Base-by-base conservation (phyloP, 2,797 vertebrate genomes). In the Trematomus bernacchii region DNA sequence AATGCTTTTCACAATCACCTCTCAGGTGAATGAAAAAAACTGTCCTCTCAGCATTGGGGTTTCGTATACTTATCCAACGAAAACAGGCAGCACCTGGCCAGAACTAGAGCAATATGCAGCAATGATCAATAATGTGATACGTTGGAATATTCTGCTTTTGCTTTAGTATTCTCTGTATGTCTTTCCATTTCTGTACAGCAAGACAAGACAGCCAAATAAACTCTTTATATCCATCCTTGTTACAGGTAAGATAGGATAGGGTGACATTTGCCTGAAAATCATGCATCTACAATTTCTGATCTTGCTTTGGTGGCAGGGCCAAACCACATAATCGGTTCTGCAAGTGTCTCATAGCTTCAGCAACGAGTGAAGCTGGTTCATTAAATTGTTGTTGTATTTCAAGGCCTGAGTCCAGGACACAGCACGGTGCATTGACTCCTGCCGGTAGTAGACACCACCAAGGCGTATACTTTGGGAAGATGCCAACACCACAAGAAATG, bases 401-500 rank as follows among this genome's bases (percentile, higher is more conserved):
- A 46, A 50, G 23, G 55, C 67, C 50, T 13, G 66, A 44, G 51
- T 84, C 80, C 85, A 70, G 60, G n/a, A 42, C 60, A 33, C 77
- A 46, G 77, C 53, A 21, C 1, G 66, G 71, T 50, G 66, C 6
- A 18, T 42, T 65, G 55, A 72, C 66, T 80, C 75, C 52, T 46
- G 67, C 62, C 48, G 53, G 85, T 50, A 43, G 80, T 51, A 79
- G 76, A 79, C 82, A 80, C 76, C 74, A 82, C 78, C 71, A 61
- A 90, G 86, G 85, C 80, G 71, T 85, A 57, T 82, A 79, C 77
- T 87, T 82, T 91, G 89, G 80, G 76, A 67, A 10, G 61, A 46
- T 37, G 73, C 89, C 86, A 92, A 75, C 79, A n/a, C 61, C 73
- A 69, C 73, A 84, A 72, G 68, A 84, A 60, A 81, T 37, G 64